Evolutionary conservation across 1,140 invertebrate species (phyloP).

Genomic region (Zaprionus nigranus): DNA sequence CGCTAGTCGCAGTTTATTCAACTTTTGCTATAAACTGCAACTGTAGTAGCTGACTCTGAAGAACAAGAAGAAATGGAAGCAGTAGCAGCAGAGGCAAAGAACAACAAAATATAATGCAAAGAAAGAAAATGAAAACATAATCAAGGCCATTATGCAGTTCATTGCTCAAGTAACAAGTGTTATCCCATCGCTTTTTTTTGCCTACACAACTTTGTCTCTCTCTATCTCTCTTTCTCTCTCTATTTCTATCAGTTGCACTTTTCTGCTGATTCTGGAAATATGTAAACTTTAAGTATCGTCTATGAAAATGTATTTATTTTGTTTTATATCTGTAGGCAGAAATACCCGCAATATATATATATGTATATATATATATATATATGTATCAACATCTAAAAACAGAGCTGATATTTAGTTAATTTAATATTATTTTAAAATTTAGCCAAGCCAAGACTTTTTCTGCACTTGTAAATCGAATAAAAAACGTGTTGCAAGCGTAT

Average conservation of each 20-base stretch:
- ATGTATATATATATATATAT: too few relatives aligned
- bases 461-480: too few relatives aligned
- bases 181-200: background rate
- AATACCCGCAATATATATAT: too few relatives aligned
- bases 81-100: slow-evolving; percentile 13
- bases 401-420: too few relatives aligned
- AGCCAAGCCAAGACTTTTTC: too few relatives aligned
- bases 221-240: background rate
- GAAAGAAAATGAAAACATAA: background rate
- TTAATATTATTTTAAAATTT: too few relatives aligned
- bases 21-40: slow-evolving; percentile 37
- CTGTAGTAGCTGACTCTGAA: slow-evolving; percentile 8
- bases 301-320: background rate
- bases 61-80: slow-evolving; percentile 4
- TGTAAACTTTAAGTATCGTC: background rate
- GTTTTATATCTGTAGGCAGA: too few relatives aligned
- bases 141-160: slow-evolving; percentile 44
- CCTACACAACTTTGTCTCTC: background rate
- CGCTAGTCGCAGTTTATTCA: slow-evolving; percentile 38
- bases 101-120: background rate
- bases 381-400: too few relatives aligned
- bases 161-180: slow-evolving; percentile 46
- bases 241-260: background rate
- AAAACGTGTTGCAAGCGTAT: too few relatives aligned
- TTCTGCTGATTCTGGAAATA: slow-evolving; percentile 9